phyloP scores from a whole-genome alignment of 2,113 vertebrate genomes.

The Alexandromys fortis region DNA sequence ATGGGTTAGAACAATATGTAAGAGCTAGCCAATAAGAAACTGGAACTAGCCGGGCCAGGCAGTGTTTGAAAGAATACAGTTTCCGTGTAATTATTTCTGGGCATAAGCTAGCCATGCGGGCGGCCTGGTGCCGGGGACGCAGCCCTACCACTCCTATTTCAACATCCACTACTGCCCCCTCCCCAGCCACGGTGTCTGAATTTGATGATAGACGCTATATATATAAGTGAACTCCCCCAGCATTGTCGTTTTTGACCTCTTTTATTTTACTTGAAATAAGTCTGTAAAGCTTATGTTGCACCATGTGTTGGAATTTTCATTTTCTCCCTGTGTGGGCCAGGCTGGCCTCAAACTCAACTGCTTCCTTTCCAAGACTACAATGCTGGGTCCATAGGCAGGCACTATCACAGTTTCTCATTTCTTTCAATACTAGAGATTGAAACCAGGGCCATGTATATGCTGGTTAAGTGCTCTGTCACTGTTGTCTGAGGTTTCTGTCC shows the following conservation, averaged over 20 bases:
- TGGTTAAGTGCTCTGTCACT: not conserved
- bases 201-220: not conserved
- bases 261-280: constrained; percentile 28
- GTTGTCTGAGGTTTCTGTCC: no score
- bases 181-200: not conserved
- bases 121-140: no score
- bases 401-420: not conserved
- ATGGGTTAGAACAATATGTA: no score
- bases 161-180: rapidly evolving
- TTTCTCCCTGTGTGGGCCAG: not conserved
- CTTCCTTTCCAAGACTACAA: not conserved
- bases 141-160: no score
- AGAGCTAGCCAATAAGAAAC: no score
- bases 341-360: not conserved
- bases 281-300: constrained; percentile 6
- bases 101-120: no score
- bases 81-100: no score
- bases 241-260: constrained; percentile 36
- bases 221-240: not conserved
- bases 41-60: no score
- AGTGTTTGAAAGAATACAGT: no score
- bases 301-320: not conserved
- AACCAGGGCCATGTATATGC: not conserved
- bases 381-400: not conserved
- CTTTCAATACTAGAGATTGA: not conserved